Percentiles rank a stretch among this genome's conserved stretches.
Conservation (phyloP, 2,888 invertebrate species). For the Parascotia fuliginaria region DNA sequence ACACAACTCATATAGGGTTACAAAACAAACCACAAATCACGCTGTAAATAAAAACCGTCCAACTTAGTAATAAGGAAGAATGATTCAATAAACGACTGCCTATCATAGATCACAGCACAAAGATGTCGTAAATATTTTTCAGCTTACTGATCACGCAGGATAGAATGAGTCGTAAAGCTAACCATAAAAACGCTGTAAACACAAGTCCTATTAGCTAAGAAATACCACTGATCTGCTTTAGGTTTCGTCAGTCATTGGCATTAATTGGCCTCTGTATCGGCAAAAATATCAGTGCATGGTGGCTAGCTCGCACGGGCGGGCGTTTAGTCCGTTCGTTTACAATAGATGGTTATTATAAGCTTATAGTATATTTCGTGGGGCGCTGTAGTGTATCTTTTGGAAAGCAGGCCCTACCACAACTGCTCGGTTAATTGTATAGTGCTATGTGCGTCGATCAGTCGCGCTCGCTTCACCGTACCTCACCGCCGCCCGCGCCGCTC, state of each 20-base stretch:
- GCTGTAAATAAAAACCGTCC: not conserved
- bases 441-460: slow-evolving; percentile 71
- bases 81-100: no score
- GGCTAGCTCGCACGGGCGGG: slow-evolving; percentile 50
- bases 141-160: slow-evolving; percentile 9
- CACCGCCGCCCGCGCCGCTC: slow-evolving; percentile 50
- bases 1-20: not conserved
- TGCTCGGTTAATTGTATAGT: slow-evolving; percentile 65
- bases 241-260: slow-evolving; percentile 78
- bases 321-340: slow-evolving; percentile 33
- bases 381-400: slow-evolving; percentile 49
- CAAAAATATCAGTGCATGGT: slow-evolving; percentile 75
- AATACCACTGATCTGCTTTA: slow-evolving; percentile 66
- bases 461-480: slow-evolving; percentile 49
- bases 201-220: slow-evolving; percentile 62
- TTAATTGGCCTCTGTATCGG: slow-evolving; percentile 72
- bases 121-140: slow-evolving; percentile 18
- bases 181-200: slow-evolving; percentile 48
- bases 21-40: not conserved
- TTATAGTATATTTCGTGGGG: slow-evolving; percentile 64
- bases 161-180: slow-evolving; percentile 41
- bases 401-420: slow-evolving; percentile 53
- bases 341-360: slow-evolving; percentile 51
- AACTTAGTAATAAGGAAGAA: no score
- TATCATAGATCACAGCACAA: no score